Conservation (phyloP, 1,140 invertebrate genomes). For the Rhysida immarginata region DNA sequence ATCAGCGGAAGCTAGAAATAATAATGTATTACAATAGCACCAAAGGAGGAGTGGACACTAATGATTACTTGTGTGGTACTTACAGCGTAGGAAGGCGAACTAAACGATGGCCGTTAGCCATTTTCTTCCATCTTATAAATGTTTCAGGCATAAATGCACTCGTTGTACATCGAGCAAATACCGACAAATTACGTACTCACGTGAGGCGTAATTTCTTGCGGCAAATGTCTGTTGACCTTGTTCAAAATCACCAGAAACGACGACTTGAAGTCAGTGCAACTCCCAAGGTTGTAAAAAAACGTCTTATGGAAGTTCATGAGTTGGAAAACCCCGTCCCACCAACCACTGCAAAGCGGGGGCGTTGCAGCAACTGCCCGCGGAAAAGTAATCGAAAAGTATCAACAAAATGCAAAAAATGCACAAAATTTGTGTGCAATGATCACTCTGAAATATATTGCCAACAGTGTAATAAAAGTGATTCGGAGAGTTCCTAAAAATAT, state of each 20-base stretch:
- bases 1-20: no score
- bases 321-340: no score
- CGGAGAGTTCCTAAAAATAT: no score
- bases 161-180: neutral
- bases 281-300: neutral
- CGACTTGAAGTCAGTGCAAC: neutral
- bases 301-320: neutral
- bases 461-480: no score
- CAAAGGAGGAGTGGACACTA: neutral
- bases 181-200: neutral
- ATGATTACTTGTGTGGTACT: neutral
- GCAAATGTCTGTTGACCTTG: neutral
- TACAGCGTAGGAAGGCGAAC: neutral
- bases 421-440: no score
- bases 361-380: neutral
- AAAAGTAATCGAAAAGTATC: neutral
- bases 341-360: neutral
- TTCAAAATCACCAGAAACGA: neutral
- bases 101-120: neutral
- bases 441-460: no score
- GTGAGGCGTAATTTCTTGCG: no score
- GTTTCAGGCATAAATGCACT: neutral
- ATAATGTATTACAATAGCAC: no score
- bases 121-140: neutral
- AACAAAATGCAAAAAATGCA: neutral